Evolutionary conservation across 2,888 invertebrate species (phyloP), one percentile per base, ranked within the genome.

Genomic region (Ophion ventricosus): DNA sequence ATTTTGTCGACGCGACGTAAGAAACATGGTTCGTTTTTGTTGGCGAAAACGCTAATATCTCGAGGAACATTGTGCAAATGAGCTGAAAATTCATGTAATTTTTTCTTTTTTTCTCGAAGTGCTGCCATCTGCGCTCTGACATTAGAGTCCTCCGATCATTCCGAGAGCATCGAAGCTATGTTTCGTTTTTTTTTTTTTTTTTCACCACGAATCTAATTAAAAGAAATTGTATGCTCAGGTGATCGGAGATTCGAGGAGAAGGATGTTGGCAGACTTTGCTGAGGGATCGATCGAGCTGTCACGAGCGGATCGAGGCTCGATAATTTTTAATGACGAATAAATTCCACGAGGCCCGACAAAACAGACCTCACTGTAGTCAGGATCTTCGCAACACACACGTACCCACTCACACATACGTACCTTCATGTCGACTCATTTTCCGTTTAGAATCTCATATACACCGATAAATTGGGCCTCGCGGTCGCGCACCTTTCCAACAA

Each of bases 361-460:
- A 73, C 78, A 81, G 81, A 82, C 35, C 43, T 70, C 78, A 59
- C 76, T 54, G 20, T 82, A 72, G 75, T 77, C 83, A 86, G 75
- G 94, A 94, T 94, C 20, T 26, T 75, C 75, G 64, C 35, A 61
- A 61, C 74, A 63, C 25, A 59, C 73, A 73, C 40, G 59, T 54
- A 73, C 43, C 40, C 72, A 75, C 80, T 69, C 80, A 82, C 75
- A 80, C 80, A 94, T 95, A 95, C 94, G 97, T 97, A 96, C 98
- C 98, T 96, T 97, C 97, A 97, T 97, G 97, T 95, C 97, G 97
- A 96, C 97, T 97, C 97, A 97, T 97, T 96, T 95, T 96, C 91
- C 91, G 91, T 92, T 91, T 92, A 92, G 90, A 93, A 91, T 93
- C 90, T 93, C 93, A 93, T 93, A 93, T 92, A 93, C 93, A 91